phyloP scores from a whole-genome alignment of 2,888 invertebrate species.

The Augiades crinisus region DNA sequence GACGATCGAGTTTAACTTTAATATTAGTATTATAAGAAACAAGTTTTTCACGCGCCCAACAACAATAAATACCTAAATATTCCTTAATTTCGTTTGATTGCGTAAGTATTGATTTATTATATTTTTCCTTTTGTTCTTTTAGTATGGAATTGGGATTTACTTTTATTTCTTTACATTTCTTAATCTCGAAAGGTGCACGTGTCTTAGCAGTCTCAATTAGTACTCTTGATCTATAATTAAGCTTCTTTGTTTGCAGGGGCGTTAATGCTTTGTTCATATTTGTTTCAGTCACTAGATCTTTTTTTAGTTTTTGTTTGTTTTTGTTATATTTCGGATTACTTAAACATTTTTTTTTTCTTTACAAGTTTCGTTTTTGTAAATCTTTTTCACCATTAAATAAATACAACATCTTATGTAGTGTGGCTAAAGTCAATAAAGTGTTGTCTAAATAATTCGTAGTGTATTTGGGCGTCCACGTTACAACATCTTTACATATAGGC shows the following conservation, averaged over 20 bases:
- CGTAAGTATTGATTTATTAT: neutral
- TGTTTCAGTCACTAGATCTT: constrained; percentile 4
- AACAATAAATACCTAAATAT: constrained; percentile 40
- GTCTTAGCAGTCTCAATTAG: too few species aligned
- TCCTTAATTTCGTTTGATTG: neutral
- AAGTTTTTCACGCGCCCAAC: constrained; percentile 47
- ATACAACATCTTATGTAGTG: constrained; percentile 59
- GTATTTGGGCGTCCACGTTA: constrained; percentile 5
- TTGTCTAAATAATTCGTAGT: constrained; percentile 28
- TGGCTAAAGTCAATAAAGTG: constrained; percentile 45
- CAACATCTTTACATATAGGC: neutral
- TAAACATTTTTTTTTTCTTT: constrained; percentile 17
- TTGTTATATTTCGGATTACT: neutral
- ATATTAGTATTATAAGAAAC: neutral
- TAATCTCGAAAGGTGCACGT: too few species aligned
- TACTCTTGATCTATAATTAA: too few species aligned
- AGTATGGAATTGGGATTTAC: too few species aligned
- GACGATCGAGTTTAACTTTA: constrained; percentile 3
- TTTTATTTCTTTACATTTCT: too few species aligned
- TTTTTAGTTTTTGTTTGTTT: neutral
- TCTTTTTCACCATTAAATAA: constrained; percentile 36
- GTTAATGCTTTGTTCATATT: constrained; percentile 2
- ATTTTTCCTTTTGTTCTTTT: constrained; percentile 13
- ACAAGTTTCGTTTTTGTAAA: neutral
- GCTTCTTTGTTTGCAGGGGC: neutral